A percentile compares a stretch with the other conserved stretches of the same genome.
phyloP scores from a whole-genome alignment of 1,140 invertebrate species.

The Drosophila funebris region DNA sequence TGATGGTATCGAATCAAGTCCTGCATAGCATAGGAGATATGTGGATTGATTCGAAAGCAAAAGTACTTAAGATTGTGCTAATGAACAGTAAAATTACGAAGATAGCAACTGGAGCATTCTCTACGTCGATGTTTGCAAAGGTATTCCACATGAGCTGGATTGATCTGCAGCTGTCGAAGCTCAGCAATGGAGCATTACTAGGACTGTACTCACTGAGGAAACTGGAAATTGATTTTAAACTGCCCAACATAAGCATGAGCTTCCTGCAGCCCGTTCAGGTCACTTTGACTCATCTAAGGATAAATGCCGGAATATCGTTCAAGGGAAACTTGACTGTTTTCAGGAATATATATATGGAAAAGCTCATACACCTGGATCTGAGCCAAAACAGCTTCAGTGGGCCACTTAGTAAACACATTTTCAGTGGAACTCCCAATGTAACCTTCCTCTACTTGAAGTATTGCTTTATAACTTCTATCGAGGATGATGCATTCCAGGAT shows the following conservation, averaged over 20 bases:
- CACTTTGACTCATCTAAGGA: slow-evolving; percentile 42
- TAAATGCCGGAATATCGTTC: slow-evolving; percentile 48
- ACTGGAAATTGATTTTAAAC: slow-evolving; percentile 46
- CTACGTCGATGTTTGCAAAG: slow-evolving; percentile 38
- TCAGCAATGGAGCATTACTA: slow-evolving; percentile 49
- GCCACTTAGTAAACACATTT: slow-evolving; percentile 28
- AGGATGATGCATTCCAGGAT: slow-evolving; percentile 42
- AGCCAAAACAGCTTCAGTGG: slow-evolving; percentile 56
- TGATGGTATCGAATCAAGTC: slow-evolving; percentile 25
- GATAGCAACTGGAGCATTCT: slow-evolving; percentile 49
- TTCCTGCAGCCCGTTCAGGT: slow-evolving; percentile 61
- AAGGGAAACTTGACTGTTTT: slow-evolving; percentile 32
- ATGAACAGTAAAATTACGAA: slow-evolving; percentile 21
- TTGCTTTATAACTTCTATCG: slow-evolving; percentile 43
- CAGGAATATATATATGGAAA: slow-evolving; percentile 42
- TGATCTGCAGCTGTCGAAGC: slow-evolving; percentile 26
- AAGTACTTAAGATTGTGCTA: slow-evolving; percentile 37
- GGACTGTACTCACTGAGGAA: slow-evolving; percentile 50
- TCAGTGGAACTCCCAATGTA: slow-evolving; percentile 48
- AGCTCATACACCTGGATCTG: slow-evolving; percentile 51
- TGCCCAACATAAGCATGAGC: slow-evolving; percentile 23
- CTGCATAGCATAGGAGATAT: slow-evolving; percentile 13
- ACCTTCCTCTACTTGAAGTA: slow-evolving; percentile 42
- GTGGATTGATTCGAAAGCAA: slow-evolving; percentile 28
- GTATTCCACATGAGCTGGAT: slow-evolving; percentile 48